Evolutionary conservation across 1,140 invertebrate genomes (phyloP).

Genomic region (Drosophila takahashii): DNA sequence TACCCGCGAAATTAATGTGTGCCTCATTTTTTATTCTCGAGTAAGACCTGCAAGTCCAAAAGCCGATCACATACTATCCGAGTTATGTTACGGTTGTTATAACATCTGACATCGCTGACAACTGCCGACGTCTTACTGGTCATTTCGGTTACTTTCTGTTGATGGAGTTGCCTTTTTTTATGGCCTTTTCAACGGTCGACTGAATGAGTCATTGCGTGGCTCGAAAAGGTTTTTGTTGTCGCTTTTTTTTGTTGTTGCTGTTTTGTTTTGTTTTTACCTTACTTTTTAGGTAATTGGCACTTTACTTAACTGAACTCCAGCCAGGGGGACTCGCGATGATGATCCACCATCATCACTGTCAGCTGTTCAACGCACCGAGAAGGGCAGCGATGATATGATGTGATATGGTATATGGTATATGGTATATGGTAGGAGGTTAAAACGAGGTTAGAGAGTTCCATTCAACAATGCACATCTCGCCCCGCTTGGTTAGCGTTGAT

Average conservation of each 20-base stretch:
- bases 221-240: conserved; percentile 38
- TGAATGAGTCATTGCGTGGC: conserved; percentile 48
- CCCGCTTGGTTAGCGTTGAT: conserved; percentile 40
- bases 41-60: background rate
- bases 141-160: conserved; percentile 17
- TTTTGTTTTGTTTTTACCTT: conserved; percentile 5
- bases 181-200: conserved; percentile 50
- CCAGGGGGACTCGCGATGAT: background rate
- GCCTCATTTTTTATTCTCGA: background rate
- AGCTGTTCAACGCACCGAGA: conserved; percentile 62
- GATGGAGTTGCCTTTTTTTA: conserved; percentile 36
- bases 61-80: background rate
- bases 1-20: background rate
- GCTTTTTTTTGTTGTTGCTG: no score
- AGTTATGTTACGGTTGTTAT: background rate
- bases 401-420: background rate
- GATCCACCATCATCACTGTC: conserved; percentile 1
- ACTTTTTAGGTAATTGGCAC: conserved; percentile 45
- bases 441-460: conserved; percentile 30
- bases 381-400: conserved; percentile 36
- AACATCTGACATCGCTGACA: conserved; percentile 19
- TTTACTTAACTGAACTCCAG: conserved; percentile 21
- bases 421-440: conserved; percentile 22
- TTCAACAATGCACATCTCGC: conserved; percentile 21
- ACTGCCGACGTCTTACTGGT: conserved; percentile 14